Conservation (phyloP, 2,113 vertebrate genomes). For the Phalacrocorax aristotelis region DNA sequence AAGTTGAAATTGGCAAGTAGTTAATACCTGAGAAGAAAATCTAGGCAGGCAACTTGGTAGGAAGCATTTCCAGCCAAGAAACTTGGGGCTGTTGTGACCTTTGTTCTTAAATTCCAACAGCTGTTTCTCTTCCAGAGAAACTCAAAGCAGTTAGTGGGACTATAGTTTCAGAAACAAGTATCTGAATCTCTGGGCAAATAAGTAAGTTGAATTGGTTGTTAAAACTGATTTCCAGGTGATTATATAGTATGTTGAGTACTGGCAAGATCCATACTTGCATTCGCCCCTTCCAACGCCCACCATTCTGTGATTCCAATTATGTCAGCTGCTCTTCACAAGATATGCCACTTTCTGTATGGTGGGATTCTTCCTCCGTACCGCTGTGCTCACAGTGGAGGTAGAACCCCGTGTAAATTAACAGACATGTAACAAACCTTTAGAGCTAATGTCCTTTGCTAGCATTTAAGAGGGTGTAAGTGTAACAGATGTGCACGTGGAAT, state of each 20-base stretch:
- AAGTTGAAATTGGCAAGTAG: neutral
- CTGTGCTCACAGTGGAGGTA: neutral
- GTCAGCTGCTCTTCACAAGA: neutral
- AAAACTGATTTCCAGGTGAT: neutral
- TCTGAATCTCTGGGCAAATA: neutral
- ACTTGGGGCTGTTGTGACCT: neutral
- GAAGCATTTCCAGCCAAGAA: neutral
- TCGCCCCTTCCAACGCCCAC: too few species aligned
- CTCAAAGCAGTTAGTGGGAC: neutral
- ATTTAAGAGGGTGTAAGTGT: neutral
- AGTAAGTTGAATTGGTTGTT: neutral
- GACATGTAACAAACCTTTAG: neutral
- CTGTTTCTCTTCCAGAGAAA: slow-evolving; percentile 8
- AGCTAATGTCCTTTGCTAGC: neutral
- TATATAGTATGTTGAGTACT: neutral
- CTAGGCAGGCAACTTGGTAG: neutral
- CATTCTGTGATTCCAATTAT: neutral
- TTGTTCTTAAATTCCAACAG: neutral
- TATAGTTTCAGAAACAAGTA: neutral
- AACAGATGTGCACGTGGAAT: neutral
- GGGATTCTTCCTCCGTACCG: neutral
- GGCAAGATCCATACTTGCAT: neutral
- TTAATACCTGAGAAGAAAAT: neutral
- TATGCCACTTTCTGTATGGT: neutral
- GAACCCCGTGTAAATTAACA: neutral